Base-by-base conservation (phyloP, 1,140 invertebrate species). In the Bombus waltoni region DNA sequence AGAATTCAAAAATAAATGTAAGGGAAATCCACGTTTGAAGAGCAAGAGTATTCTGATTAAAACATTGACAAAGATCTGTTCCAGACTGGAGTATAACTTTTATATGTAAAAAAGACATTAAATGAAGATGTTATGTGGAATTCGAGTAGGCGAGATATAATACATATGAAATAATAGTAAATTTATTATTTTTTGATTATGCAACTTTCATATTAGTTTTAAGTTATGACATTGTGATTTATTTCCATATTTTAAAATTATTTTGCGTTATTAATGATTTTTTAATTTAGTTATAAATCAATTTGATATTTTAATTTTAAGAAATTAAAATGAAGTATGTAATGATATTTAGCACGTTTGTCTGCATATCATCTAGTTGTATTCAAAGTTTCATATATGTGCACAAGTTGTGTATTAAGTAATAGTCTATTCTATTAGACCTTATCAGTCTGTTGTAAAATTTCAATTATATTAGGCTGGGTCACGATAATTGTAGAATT, bases 151-250 rank as follows among this genome's bases (percentile, higher is more conserved):
- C 72, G 40, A 87, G 6, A 90, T 71, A 81, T 47, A 70, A 81
- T 76, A 75, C 66, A 89, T 81, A 82, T 83, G 66, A 76, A 85
- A 88, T 86, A 18, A 85, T 87, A 88, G 57, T 81, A 72, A 66
- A 65, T 80, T 88, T 75, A 65, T 83, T 71, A 76, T 44, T 71
- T 44, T 68, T 57, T 6, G 88, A 90, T 73, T 53, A 90, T 90
- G 89, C 89, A 90, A 90, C 88, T 85, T 85, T 38, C 28, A 65
- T 40, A 35, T 66, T 44, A 25, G 15, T 13, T 71, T 71, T 22
- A 38, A 53, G 35, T 28, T 38, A 71, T 53, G 1, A 57, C 32
- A 53, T 65, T n/a, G n/a, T 15, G 10, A 68, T 10, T 38, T 38
- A 25, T 0, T 68, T 38, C 10, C 18, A 4, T 13, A 47, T 13